A percentile compares a stretch with the other conserved stretches of the same genome.
Conservation (phyloP, 2,113 vertebrate genomes). For the Cygnus buccinator region DNA sequence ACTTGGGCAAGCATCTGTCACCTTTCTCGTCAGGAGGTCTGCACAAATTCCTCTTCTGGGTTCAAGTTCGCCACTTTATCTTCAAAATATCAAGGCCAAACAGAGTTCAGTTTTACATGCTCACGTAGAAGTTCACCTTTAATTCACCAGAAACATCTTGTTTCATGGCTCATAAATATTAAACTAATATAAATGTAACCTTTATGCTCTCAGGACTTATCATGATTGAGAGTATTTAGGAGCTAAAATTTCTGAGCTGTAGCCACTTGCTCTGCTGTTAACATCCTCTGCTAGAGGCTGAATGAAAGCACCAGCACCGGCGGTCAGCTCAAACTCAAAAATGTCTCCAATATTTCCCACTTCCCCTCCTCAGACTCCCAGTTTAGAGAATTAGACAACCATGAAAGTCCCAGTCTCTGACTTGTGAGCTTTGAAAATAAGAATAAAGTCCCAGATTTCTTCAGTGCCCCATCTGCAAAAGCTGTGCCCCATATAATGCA, state of each 20-base stretch:
- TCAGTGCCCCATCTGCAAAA: neutral
- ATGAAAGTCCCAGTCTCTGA: neutral
- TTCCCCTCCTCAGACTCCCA: neutral
- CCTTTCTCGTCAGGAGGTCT: neutral
- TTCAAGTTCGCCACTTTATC: conserved; percentile 47
- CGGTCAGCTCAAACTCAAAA: neutral
- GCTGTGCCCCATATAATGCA: too few species aligned
- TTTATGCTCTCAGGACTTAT: neutral
- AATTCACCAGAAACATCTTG: conserved; percentile 53
- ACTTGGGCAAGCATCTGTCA: neutral
- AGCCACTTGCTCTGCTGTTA: neutral
- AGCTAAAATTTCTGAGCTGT: neutral
- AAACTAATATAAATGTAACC: conserved; percentile 64
- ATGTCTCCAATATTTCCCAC: neutral
- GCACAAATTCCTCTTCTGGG: neutral
- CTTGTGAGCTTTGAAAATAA: neutral
- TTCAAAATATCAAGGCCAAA: conserved; percentile 32
- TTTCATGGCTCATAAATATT: conserved; percentile 70
- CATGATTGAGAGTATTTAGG: neutral
- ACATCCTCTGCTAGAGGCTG: neutral
- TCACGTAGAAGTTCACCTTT: conserved; percentile 32
- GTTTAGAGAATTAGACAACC: neutral
- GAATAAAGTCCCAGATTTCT: fast-evolving
- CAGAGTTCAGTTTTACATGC: conserved; percentile 38
- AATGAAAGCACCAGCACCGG: neutral